Base-by-base conservation (phyloP, 1,140 invertebrate species). In the Caerostris extrusa region DNA sequence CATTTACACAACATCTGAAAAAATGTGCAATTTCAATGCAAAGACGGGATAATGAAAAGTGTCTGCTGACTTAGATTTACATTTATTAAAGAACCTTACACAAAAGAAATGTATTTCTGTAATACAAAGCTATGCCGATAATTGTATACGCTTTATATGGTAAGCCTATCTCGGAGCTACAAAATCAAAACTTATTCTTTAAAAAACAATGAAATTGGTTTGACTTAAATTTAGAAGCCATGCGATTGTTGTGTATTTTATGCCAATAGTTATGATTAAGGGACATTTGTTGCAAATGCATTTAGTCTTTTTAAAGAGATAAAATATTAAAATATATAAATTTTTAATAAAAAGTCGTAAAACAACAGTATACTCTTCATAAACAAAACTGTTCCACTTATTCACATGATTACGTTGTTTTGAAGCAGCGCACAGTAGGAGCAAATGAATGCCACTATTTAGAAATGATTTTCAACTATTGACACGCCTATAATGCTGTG, bases 11-110 rank as follows among this genome's bases (percentile, higher is more conserved):
- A 3, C 67, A 19, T 17, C 7, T 69, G 67, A n/a, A 7, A 69
- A 19, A 69, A 64, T 64, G 12, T 69, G 67, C n/a, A 19, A 69
- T 69, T 64, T 69, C 67, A 19, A 69, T 69, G 17, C 67, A 19
- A 69, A 69, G 19, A 7, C 4, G 7, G 67, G 17, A n/a, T 69
- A 69, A 69, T 69, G 67, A 69, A 69, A 69, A 69, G 67, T n/a
- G 67, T 69, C 67, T 69, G 67, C 67, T 69, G 67, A 69, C 19
- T 69, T 69, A 69, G 67, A 69, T 69, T 69, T 69, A 34, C 67
- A 19, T 69, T 69, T 19, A 69, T 69, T 69, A 69, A 69, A 17
- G 67, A n/a, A 7, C 6, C 67, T 69, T 19, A n/a, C 19, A 7
- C 19, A n/a, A 14, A 64, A 19, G 67, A 4, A 19, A 69, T 19